Percentiles rank a stretch among this genome's conserved stretches.
Evolutionary conservation across 30 jellyfish, hydroid and myxozoan species (phyloP).

Genomic region (Aurelia sp.): DNA sequence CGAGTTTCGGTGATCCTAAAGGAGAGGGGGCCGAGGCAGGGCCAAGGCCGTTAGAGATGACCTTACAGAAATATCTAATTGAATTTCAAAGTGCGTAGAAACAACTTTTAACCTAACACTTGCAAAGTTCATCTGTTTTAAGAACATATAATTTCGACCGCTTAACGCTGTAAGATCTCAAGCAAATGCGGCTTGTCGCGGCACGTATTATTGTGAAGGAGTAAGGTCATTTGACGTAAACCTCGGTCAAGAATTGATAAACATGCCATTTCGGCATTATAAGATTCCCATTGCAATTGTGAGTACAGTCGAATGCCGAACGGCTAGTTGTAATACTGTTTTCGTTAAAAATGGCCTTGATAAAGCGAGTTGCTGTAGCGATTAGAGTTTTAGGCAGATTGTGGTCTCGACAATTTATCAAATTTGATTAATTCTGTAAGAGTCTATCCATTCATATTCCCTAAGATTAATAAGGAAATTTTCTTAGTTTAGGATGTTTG

Average conservation of each 20-base stretch:
- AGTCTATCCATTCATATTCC: slow-evolving; percentile 13
- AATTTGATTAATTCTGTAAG: slow-evolving; percentile 19
- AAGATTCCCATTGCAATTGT: slow-evolving; percentile 14
- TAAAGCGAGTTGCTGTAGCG: slow-evolving; percentile 16
- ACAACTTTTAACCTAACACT: too few species aligned
- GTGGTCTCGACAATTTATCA: slow-evolving; percentile 49
- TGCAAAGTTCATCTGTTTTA: too few species aligned
- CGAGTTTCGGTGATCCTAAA: too few species aligned
- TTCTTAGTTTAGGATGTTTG: not conserved
- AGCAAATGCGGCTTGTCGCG: too few species aligned
- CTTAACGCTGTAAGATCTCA: too few species aligned
- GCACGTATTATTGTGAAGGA: too few species aligned
- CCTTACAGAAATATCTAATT: too few species aligned
- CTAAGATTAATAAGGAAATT: not conserved
- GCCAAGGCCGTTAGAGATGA: too few species aligned
- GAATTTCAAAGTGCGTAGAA: too few species aligned
- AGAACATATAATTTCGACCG: too few species aligned
- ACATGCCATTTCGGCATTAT: slow-evolving; percentile 34
- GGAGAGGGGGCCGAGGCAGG: too few species aligned
- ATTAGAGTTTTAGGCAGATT: slow-evolving; percentile 38
- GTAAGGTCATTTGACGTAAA: too few species aligned
- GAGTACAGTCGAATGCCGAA: slow-evolving; percentile 23
- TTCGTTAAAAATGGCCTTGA: not conserved
- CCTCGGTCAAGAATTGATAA: slow-evolving; percentile 3
- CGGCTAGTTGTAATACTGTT: not conserved